Conservation (phyloP, 1,140 invertebrate genomes). For the Marisa cornuarietis region DNA sequence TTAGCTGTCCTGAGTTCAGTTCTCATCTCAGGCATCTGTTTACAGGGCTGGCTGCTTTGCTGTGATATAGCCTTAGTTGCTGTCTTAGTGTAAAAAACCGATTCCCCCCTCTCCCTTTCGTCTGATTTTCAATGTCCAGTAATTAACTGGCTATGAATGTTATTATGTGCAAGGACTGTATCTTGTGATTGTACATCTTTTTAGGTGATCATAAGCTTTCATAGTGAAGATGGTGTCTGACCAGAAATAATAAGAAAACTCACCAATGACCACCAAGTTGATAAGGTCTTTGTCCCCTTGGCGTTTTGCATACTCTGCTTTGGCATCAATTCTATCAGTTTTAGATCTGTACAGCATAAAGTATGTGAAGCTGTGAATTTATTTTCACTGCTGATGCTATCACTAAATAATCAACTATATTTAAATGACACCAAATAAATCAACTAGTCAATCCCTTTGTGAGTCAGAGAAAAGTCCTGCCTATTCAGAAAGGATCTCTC, state of each 20-base stretch:
- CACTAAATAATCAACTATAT: not conserved
- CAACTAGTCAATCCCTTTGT: not conserved
- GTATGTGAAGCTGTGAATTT: not conserved
- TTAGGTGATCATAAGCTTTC: not conserved
- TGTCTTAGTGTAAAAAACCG: no score
- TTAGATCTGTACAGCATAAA: conserved; percentile 60
- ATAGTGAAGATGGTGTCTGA: no score
- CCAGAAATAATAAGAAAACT: conserved; percentile 25
- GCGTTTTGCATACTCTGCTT: conserved; percentile 76
- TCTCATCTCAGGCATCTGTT: no score
- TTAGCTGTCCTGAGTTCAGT: no score
- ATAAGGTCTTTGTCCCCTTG: conserved; percentile 85
- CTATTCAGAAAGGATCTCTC: no score
- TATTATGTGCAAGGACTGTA: no score
- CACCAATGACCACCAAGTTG: conserved; percentile 89
- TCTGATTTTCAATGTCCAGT: no score
- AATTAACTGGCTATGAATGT: no score
- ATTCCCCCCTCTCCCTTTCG: no score
- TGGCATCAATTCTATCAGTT: conserved; percentile 64
- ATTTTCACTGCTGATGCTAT: not conserved
- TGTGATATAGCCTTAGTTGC: no score
- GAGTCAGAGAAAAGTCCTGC: no score
- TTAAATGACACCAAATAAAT: not conserved
- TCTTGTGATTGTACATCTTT: not conserved
- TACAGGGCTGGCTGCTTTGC: no score